Evolutionary conservation across 92 coral and sea anemone genomes (phyloP), one percentile per base, ranked within the genome.

Genomic region (Micromussa lordhowensis): DNA sequence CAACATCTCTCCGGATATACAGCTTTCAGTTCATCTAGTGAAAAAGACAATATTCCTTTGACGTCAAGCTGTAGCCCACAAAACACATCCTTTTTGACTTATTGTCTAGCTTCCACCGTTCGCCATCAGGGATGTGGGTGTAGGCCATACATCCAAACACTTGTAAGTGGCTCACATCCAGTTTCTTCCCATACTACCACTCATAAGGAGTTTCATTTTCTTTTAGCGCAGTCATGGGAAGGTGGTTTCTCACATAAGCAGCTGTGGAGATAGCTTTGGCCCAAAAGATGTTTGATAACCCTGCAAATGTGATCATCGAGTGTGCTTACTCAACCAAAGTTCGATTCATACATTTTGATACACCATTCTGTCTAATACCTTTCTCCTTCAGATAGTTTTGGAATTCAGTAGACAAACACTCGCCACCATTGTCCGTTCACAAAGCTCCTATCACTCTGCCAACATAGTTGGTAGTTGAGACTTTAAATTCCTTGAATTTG

Each of bases 281-380:
- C 38, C 38, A 35, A 35, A 35, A 35, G 4, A 35, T 35, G 38
- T 35, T 35, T 4, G 91, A 84, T 53, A 93, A 59, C 55, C 70
- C 86, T 22, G 91, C 91, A 78, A 89, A 91, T 18, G 89, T 75
- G 44, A 93, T 61, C 93, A 93, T 90, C 16, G 93, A 89, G n/a
- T 89, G 87, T 72, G 94, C 94, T 44, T 92, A 89, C 83, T 88
- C 90, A 29, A 84, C 76, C 78, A 86, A 84, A 57, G 87, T 88
- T 11, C 19, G 86, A 21, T 78, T 35, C 38, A 35, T 35, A 1
- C 38, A 4, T 35, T 35, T 4, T 35, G 38, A 35, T 35, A 35
- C 38, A 35, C 38, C 4, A 78, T 94, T 87, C 71, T 89, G 89
- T 19, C 64, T 79, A 14, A 94, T 82, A 82, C 93, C 93, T 82